These are phyloP conservation scores for Ibidorhyncha struthersii DNA, from an alignment of 2,113 vertebrate genomes.

Conservation along the genomic window DNA sequence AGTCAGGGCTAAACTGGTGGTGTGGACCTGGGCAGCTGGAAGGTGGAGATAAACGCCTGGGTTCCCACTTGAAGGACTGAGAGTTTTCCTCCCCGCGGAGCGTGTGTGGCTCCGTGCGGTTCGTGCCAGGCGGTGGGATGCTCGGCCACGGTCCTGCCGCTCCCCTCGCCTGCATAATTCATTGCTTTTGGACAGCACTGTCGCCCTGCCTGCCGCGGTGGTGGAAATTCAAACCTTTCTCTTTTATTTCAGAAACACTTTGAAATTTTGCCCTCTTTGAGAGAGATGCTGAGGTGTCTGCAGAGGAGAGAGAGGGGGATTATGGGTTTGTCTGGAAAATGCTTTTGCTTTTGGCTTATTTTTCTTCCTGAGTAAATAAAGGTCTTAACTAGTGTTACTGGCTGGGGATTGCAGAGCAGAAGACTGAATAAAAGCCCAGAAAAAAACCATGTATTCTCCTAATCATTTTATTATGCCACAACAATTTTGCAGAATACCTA, in stretches of 20 bases:
- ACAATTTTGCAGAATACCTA: not conserved
- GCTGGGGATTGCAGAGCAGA: not conserved
- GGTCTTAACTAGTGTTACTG: not conserved
- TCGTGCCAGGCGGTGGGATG: not conserved
- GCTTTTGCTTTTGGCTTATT: not conserved
- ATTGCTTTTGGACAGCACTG: not conserved
- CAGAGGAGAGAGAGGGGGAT: not conserved
- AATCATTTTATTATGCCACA: not conserved
- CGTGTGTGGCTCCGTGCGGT: not conserved
- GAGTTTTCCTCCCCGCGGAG: fast-evolving
- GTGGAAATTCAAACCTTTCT: not conserved
- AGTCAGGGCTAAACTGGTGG: not conserved
- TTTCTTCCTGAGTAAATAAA: not conserved
- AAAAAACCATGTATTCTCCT: not conserved
- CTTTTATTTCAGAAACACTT: not conserved
- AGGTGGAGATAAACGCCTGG: not conserved
- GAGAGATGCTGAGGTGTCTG: not conserved
- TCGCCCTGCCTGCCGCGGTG: not conserved
- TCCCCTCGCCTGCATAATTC: not conserved
- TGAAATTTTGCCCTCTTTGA: not conserved
- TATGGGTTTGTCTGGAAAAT: not conserved
- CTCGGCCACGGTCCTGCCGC: not conserved
- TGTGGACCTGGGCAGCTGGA: not conserved
- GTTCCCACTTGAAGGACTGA: not conserved
- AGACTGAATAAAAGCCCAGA: not conserved